Conservation (phyloP, 2,888 invertebrate species). For the Tyria jacobaeae region DNA sequence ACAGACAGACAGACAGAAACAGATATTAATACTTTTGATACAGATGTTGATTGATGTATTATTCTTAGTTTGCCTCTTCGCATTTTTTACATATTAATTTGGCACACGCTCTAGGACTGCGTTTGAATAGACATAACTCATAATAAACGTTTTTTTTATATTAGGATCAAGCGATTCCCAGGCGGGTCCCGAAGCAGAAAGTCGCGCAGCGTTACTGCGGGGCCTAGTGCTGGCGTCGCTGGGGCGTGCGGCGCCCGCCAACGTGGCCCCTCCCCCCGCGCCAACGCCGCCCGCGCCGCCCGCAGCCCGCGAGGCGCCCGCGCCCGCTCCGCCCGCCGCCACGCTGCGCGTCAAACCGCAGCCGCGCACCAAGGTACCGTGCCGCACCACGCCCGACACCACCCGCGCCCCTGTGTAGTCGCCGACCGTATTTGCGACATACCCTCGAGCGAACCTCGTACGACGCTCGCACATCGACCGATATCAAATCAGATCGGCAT, state of each 20-base stretch:
- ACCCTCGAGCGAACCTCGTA: too few species aligned
- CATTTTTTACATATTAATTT: too few species aligned
- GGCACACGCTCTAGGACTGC: too few species aligned
- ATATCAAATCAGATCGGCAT: too few species aligned
- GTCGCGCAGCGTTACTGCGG: constrained; percentile 78
- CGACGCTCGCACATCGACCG: too few species aligned
- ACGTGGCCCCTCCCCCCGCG: constrained; percentile 42
- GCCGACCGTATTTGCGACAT: not conserved
- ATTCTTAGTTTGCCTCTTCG: too few species aligned
- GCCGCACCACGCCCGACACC: constrained; percentile 18
- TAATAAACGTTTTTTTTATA: not conserved
- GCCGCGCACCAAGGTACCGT: constrained; percentile 74
- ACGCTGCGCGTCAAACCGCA: constrained; percentile 75
- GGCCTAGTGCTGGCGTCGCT: constrained; percentile 81
- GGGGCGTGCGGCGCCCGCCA: constrained; percentile 66
- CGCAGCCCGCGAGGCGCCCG: constrained; percentile 26
- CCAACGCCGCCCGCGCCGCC: constrained; percentile 50
- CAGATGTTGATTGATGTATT: not conserved
- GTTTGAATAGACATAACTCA: too few species aligned
- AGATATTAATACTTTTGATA: too few species aligned
- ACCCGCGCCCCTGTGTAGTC: constrained; percentile 21
- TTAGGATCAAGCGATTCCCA: constrained; percentile 62
- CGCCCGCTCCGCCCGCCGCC: constrained; percentile 58
- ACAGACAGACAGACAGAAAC: too few species aligned
- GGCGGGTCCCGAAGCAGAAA: constrained; percentile 67